Percentiles rank a stretch among this genome's conserved stretches.
phyloP scores from a whole-genome alignment of 1,140 invertebrate genomes.

The Mizuhopecten yessoensis region DNA sequence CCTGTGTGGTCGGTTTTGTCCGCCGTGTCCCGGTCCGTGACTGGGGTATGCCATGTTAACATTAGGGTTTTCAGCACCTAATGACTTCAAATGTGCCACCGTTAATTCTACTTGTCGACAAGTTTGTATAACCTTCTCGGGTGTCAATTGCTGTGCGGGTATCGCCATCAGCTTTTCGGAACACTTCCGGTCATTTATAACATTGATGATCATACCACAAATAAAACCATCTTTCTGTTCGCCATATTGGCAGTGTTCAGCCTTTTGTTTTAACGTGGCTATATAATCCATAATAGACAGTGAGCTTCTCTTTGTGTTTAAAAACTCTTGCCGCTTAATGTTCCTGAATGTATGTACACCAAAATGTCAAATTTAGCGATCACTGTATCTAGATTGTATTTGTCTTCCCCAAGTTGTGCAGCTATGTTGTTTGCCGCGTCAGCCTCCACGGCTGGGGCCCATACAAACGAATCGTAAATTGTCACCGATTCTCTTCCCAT shows the following conservation, averaged over 20 bases:
- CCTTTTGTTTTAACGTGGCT: slow-evolving; percentile 54
- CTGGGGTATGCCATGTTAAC: slow-evolving; percentile 41
- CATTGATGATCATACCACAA: slow-evolving; percentile 65
- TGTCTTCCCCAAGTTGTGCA: slow-evolving; percentile 41
- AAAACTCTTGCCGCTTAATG: slow-evolving; percentile 55
- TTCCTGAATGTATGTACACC: slow-evolving; percentile 62
- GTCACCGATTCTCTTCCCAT: not conserved
- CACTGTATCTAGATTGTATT: slow-evolving; percentile 44
- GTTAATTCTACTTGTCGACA: slow-evolving; percentile 63
- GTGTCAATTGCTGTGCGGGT: slow-evolving; percentile 45
- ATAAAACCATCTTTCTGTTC: slow-evolving; percentile 61
- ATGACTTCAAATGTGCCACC: slow-evolving; percentile 52
- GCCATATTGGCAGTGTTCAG: slow-evolving; percentile 63
- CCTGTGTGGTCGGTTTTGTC: not conserved
- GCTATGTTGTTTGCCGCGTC: not conserved
- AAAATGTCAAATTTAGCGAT: slow-evolving; percentile 55
- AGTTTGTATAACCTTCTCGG: slow-evolving; percentile 58
- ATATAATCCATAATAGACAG: slow-evolving; percentile 63
- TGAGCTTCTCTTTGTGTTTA: slow-evolving; percentile 57
- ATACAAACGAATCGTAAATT: slow-evolving; percentile 25
- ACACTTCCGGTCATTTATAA: slow-evolving; percentile 60
- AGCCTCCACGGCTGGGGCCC: slow-evolving; percentile 23
- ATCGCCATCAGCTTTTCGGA: slow-evolving; percentile 66
- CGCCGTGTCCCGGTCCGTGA: not conserved
- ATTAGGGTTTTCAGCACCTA: slow-evolving; percentile 36